A percentile compares a stretch with the other conserved stretches of the same genome.
Conservation (phyloP, 1,140 invertebrate species). For the Drosophila prosaltans region DNA sequence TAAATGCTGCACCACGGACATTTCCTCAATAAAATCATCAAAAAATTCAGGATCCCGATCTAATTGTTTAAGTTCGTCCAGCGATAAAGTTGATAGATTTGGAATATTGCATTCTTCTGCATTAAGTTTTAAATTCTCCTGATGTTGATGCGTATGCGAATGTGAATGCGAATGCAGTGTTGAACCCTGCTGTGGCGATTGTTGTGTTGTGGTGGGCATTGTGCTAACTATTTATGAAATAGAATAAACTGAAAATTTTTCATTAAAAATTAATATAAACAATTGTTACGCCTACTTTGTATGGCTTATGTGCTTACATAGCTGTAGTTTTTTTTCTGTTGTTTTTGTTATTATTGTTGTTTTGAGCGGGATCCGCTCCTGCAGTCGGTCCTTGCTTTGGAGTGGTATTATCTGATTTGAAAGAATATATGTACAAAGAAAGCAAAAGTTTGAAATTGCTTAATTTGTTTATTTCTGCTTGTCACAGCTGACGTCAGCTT, state of each 20-base stretch:
- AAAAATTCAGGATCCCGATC: conserved; percentile 87
- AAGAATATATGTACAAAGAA: neutral
- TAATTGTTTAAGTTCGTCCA: conserved; percentile 88
- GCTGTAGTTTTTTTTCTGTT: neutral
- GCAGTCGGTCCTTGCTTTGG: neutral
- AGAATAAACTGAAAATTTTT: neutral
- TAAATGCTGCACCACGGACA: conserved; percentile 87
- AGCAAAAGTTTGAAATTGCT: neutral
- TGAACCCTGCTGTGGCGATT: conserved; percentile 16
- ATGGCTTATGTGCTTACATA: neutral
- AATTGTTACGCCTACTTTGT: neutral
- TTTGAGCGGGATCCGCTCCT: conserved; percentile 16
- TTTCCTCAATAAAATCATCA: conserved; percentile 88
- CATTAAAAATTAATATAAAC: neutral
- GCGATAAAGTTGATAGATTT: conserved; percentile 87
- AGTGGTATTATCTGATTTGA: neutral
- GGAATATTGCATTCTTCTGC: conserved; percentile 84
- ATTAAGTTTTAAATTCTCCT: conserved; percentile 48
- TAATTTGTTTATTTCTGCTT: neutral
- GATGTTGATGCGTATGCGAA: conserved; percentile 16
- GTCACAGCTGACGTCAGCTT: neutral
- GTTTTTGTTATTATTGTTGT: neutral
- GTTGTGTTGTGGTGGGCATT: conserved; percentile 20
- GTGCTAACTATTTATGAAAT: neutral
- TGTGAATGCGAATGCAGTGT: conserved; percentile 18